Percentiles rank a stretch among this genome's conserved stretches.
Evolutionary conservation across 1,140 invertebrate species (phyloP).

Genomic region (Aphaenogaster floridana): DNA sequence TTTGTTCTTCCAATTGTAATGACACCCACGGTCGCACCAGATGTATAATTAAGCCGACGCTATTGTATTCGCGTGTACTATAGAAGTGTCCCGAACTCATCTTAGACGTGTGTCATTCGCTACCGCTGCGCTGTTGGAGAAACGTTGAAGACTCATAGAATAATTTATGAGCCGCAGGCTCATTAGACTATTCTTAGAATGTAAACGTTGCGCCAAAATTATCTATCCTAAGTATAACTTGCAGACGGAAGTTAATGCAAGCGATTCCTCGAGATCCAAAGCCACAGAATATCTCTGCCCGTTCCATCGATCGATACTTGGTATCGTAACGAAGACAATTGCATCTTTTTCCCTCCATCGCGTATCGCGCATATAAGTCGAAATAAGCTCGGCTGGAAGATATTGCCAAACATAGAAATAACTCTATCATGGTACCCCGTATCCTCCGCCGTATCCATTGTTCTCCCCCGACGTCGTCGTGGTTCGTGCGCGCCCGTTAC

Average conservation of each 20-base stretch:
- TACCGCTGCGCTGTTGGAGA: not conserved
- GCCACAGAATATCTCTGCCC: too few species aligned
- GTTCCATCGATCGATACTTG: not conserved
- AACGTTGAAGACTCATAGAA: not conserved
- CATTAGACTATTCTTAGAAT: not conserved
- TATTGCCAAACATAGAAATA: constrained; percentile 48
- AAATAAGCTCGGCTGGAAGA: constrained; percentile 2
- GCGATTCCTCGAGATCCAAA: not conserved
- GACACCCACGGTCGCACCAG: not conserved
- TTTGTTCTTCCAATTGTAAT: constrained; percentile 43
- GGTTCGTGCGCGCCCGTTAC: constrained; percentile 62
- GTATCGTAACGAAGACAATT: not conserved
- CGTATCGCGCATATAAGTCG: constrained; percentile 32
- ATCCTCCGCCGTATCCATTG: constrained; percentile 51
- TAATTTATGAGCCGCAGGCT: not conserved
- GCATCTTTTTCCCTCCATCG: not conserved
- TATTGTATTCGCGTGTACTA: not conserved
- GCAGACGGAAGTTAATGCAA: not conserved
- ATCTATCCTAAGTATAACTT: not conserved
- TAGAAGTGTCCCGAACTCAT: not conserved
- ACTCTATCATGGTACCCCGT: constrained; percentile 14
- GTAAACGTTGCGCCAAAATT: not conserved
- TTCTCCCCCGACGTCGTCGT: constrained; percentile 39
- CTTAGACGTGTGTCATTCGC: not conserved
- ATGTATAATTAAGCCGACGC: constrained; percentile 34